Percentiles rank a stretch among this genome's conserved stretches.
Evolutionary conservation across 92 coral and sea anemone genomes (phyloP).

Genomic region (Paragorgia papillata): DNA sequence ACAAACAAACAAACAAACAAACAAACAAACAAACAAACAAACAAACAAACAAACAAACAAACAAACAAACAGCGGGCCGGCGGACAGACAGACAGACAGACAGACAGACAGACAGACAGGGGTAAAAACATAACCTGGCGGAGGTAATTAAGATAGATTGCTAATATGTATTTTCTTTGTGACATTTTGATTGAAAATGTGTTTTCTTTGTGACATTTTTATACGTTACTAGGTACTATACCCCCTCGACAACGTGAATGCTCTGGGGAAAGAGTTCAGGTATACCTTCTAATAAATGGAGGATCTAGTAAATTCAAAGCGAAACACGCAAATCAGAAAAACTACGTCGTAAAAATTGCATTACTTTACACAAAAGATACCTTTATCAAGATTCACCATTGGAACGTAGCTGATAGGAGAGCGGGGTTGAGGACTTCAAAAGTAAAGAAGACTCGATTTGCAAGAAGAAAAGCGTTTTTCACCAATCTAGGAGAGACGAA

Average conservation of each 20-base stretch:
- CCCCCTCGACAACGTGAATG: not conserved
- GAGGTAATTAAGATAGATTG: no score
- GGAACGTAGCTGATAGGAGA: constrained; percentile 11
- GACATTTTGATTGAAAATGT: no score
- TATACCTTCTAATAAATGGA: constrained; percentile 5
- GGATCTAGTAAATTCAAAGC: constrained; percentile 2
- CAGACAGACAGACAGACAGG: no score
- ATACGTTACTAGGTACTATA: not conserved
- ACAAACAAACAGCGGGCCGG: no score
- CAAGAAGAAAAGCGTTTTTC: not conserved
- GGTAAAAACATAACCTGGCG: no score
- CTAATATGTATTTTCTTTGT: no score
- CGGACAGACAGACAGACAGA: no score
- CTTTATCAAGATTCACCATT: constrained; percentile 25
- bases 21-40: no score
- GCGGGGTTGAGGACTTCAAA: constrained; percentile 27
- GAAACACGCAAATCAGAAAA: constrained; percentile 3
- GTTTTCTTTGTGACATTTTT: no score
- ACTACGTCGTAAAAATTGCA: constrained; percentile 26
- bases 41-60: no score
- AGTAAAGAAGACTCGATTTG: constrained; percentile 20
- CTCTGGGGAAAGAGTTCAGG: constrained; percentile 24
- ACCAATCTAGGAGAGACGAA: constrained; percentile 37
- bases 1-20: no score
- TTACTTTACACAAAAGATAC: not conserved